Percentiles rank a stretch among this genome's conserved stretches.
Evolutionary conservation across 2,113 vertebrate species (phyloP).

Genomic region (Mola mola): DNA sequence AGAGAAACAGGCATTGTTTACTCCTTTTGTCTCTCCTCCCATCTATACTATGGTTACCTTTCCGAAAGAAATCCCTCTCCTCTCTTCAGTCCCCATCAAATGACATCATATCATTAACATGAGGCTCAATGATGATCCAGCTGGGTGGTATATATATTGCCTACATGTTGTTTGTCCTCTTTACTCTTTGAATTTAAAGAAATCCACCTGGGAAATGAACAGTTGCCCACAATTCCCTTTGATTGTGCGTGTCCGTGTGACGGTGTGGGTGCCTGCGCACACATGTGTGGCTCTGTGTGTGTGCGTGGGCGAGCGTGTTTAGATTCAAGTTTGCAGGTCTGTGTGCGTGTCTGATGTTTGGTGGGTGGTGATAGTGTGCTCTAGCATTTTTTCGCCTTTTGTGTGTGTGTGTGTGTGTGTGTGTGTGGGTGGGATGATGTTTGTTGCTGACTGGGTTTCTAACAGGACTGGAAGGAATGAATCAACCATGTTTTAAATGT

Average conservation of each 20-base stretch:
- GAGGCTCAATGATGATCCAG: constrained; percentile 10
- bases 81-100: constrained; percentile 24
- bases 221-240: constrained; percentile 44
- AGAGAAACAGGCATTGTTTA: constrained; percentile 29
- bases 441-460: constrained; percentile 47
- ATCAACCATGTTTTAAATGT: constrained; percentile 55
- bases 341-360: constrained; percentile 3
- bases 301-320: constrained; percentile 24
- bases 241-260: constrained; percentile 19
- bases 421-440: constrained; percentile 52
- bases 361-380: constrained; percentile 28
- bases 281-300: not conserved
- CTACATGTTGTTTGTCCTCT: constrained; percentile 39
- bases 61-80: constrained; percentile 42
- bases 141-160: constrained; percentile 35
- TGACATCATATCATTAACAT: constrained; percentile 18
- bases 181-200: constrained; percentile 46
- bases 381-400: not conserved
- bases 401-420: constrained; percentile 5
- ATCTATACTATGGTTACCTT: constrained; percentile 42
- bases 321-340: not conserved
- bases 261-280: not conserved
- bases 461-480: constrained; percentile 53
- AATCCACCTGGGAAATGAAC: constrained; percentile 47
- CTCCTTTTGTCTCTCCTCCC: constrained; percentile 5